These are phyloP conservation scores for Xenopus borealis DNA, from an alignment of 2,113 vertebrate species.

Conservation along the genomic window DNA sequence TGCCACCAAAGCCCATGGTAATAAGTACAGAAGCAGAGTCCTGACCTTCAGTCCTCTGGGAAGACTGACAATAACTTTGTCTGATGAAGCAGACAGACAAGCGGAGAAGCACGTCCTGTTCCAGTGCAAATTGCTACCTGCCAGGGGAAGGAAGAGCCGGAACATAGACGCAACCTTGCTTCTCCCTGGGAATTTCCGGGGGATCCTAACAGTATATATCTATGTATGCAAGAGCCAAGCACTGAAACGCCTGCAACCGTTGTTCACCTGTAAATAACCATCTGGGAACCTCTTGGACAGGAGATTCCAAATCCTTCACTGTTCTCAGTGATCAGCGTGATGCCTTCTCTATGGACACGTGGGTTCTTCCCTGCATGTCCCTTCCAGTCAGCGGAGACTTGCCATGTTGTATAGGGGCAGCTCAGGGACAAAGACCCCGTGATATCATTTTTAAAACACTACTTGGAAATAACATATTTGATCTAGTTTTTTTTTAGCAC, in stretches of 20 bases:
- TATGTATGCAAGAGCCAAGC: constrained; percentile 64
- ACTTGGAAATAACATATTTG: constrained; percentile 53
- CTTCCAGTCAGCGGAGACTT: constrained; percentile 50
- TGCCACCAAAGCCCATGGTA: constrained; percentile 70
- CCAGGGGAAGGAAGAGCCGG: constrained; percentile 55
- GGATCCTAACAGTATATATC: constrained; percentile 37
- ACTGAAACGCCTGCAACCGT: constrained; percentile 57
- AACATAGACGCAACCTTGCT: constrained; percentile 49
- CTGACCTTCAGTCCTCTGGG: constrained; percentile 66
- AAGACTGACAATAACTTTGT: constrained; percentile 49
- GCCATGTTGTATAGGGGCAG: constrained; percentile 45
- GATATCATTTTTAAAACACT: constrained; percentile 66
- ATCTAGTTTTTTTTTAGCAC: constrained; percentile 13
- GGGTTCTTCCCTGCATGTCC: constrained; percentile 55
- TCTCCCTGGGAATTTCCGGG: constrained; percentile 45
- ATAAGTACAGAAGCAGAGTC: constrained; percentile 70
- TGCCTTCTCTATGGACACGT: constrained; percentile 62
- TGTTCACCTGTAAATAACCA: constrained; percentile 54
- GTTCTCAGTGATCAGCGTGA: constrained; percentile 53
- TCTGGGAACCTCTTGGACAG: constrained; percentile 49
- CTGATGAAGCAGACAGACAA: constrained; percentile 51
- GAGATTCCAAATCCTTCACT: constrained; percentile 50
- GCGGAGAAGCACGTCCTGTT: constrained; percentile 55
- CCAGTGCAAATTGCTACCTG: constrained; percentile 60
- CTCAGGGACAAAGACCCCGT: constrained; percentile 55